Conservation (phyloP, 2,797 vertebrate species). For the Furcifer pardalis region DNA sequence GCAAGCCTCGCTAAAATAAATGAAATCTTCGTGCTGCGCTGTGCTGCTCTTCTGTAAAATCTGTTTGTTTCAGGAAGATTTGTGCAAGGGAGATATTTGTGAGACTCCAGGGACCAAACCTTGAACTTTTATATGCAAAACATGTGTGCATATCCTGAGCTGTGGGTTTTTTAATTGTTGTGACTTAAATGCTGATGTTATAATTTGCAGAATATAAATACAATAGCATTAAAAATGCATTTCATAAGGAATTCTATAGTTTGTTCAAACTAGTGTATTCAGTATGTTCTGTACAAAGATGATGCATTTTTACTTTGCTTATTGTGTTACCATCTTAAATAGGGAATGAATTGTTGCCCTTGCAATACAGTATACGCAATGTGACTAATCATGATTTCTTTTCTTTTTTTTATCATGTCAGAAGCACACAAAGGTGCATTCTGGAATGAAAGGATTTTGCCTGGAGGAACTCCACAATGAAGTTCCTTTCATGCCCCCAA, state of each 20-base stretch:
- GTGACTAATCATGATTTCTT: neutral
- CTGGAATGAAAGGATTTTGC: no score
- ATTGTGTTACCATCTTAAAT: neutral
- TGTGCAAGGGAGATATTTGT: neutral
- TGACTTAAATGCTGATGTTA: neutral
- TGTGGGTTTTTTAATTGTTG: neutral
- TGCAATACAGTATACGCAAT: slow-evolving; percentile 22
- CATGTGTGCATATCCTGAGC: neutral
- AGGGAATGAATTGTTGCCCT: slow-evolving; percentile 34
- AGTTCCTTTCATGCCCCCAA: no score
- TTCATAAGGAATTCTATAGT: neutral
- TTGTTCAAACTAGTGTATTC: neutral
- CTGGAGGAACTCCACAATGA: no score
- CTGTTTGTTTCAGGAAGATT: neutral
- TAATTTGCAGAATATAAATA: neutral
- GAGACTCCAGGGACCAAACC: neutral
- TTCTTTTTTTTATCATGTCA: no score
- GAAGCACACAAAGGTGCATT: no score
- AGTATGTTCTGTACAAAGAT: neutral
- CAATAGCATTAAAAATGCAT: neutral
- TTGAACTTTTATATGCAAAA: neutral
- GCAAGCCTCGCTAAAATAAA: neutral
- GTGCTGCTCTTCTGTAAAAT: neutral
- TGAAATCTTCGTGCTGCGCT: neutral
- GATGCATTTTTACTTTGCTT: neutral